A percentile compares a stretch with the other conserved stretches of the same genome.
These are phyloP conservation scores for Chionis minor DNA, from an alignment of 2,113 vertebrate genomes.

Conservation along the genomic window DNA sequence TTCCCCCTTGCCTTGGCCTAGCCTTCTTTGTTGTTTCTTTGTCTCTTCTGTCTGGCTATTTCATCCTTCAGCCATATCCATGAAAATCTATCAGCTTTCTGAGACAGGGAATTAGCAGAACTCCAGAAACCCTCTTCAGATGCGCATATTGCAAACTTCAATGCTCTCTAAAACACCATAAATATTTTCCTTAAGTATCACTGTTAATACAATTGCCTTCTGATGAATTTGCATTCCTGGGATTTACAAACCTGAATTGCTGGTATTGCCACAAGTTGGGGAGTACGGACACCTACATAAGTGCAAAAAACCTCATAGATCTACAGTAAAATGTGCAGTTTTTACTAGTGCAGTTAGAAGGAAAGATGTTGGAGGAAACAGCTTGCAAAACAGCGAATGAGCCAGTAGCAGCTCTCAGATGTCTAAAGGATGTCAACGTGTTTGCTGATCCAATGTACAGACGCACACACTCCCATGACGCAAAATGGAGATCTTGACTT, in stretches of 20 bases:
- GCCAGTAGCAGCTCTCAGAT: not conserved
- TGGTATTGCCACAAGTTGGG: accelerated
- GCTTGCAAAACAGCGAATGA: not conserved
- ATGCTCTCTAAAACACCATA: not conserved
- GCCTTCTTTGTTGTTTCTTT: not conserved
- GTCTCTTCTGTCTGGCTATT: not conserved
- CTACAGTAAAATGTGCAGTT: accelerated
- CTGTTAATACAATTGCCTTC: accelerated
- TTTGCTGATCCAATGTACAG: not conserved
- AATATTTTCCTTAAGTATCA: not conserved
- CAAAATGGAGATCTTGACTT: not conserved
- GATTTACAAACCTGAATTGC: not conserved
- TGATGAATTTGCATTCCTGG: not conserved
- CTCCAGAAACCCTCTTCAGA: not conserved
- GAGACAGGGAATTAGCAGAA: not conserved
- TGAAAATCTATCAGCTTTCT: not conserved
- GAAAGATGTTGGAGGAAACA: not conserved
- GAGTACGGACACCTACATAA: not conserved
- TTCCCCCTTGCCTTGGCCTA: accelerated
- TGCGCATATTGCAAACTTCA: not conserved
- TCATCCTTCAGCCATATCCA: not conserved
- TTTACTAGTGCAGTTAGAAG: not conserved
- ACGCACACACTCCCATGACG: not conserved
- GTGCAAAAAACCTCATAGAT: not conserved
- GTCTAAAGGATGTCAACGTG: not conserved